Percentiles rank a stretch among this genome's conserved stretches.
Conservation (phyloP, 2,888 invertebrate species). For the Trilocha varians region DNA sequence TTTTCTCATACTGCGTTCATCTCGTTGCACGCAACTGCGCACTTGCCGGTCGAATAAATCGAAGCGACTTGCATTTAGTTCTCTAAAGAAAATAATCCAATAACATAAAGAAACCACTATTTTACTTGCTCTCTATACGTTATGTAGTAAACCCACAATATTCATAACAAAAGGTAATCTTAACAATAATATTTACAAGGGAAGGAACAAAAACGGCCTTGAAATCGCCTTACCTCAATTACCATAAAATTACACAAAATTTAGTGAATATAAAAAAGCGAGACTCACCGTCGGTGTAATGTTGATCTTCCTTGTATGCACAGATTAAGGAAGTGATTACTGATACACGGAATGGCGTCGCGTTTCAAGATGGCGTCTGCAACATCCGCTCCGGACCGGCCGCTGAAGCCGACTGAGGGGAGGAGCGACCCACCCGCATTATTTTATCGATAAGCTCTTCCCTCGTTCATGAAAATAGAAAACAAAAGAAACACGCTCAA, state of each 20-base stretch:
- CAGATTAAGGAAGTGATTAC: slow-evolving; percentile 31
- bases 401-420: slow-evolving; percentile 47
- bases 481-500: neutral
- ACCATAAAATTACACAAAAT: slow-evolving; percentile 1
- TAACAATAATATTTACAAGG: slow-evolving; percentile 1
- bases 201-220: slow-evolving; percentile 24
- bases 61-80: neutral
- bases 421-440: slow-evolving; percentile 11
- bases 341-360: slow-evolving; percentile 42
- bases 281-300: neutral
- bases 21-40: neutral
- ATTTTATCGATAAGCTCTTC: slow-evolving; percentile 18
- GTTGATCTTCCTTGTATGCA: neutral
- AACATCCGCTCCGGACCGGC: slow-evolving; percentile 36
- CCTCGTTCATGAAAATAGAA: slow-evolving; percentile 5
- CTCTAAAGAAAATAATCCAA: no score
- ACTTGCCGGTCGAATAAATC: neutral
- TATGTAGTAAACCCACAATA: no score
- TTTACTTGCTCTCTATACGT: no score
- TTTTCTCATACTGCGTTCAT: neutral
- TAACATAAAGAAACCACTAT: no score
- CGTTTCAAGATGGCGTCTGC: slow-evolving; percentile 32
- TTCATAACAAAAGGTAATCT: slow-evolving; percentile 7
- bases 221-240: slow-evolving; percentile 11
- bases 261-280: slow-evolving; percentile 7